These are phyloP conservation scores for Rhynchotus rufescens DNA, from an alignment of 2,797 vertebrate genomes.

Conservation along the genomic window DNA sequence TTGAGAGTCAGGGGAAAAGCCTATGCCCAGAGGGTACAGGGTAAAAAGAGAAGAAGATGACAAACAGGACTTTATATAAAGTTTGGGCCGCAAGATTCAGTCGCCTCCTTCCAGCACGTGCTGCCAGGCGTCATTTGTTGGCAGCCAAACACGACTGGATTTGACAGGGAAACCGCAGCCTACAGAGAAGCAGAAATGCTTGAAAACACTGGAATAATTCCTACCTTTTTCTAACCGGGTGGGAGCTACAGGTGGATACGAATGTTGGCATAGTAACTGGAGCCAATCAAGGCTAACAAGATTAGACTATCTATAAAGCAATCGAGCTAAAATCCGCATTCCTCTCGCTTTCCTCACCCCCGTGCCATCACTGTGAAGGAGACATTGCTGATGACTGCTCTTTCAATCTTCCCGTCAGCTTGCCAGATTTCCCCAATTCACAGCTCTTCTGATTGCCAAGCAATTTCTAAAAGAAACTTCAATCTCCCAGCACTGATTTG, in stretches of 20 bases:
- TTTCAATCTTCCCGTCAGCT: neutral
- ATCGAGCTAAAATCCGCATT: slow-evolving; percentile 31
- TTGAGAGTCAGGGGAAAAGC: neutral
- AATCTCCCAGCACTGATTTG: neutral
- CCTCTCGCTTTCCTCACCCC: neutral
- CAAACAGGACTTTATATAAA: neutral
- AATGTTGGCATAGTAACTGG: neutral
- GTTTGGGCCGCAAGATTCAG: neutral
- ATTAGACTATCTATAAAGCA: slow-evolving; percentile 57
- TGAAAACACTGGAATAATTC: slow-evolving; percentile 27
- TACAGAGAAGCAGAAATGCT: neutral
- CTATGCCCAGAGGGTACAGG: neutral
- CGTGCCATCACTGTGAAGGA: neutral
- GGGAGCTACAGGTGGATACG: neutral
- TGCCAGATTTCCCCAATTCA: neutral
- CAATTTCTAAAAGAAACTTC: neutral
- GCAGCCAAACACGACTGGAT: neutral
- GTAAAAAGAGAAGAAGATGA: neutral
- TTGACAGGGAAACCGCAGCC: neutral
- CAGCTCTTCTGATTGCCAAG: neutral
- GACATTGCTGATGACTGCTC: neutral
- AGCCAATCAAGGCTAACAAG: neutral
- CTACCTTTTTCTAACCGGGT: neutral
- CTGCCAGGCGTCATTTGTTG: neutral
- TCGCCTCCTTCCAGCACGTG: neutral